Conservation (phyloP, 2,797 vertebrate genomes). For the Eulemur mongoz region DNA sequence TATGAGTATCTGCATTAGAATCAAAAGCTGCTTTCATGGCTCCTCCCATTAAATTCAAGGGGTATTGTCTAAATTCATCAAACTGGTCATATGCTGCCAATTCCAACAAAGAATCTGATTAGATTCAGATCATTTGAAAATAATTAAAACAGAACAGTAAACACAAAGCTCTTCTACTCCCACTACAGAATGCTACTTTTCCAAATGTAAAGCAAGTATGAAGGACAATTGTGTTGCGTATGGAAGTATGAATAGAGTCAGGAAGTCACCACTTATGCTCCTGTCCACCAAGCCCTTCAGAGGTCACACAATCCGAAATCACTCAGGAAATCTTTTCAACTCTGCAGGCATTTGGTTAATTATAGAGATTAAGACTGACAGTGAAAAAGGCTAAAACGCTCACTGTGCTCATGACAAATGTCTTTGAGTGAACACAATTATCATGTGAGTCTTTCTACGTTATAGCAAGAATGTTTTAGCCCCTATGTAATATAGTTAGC, state of each 20-base stretch:
- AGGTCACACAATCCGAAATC: constrained; percentile 59
- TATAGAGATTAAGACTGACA: not conserved
- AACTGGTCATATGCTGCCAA: constrained; percentile 18
- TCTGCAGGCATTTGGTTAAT: constrained; percentile 39
- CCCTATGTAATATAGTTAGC: not conserved
- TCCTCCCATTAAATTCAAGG: constrained; percentile 20
- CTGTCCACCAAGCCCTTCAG: constrained; percentile 26
- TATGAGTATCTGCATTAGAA: not conserved
- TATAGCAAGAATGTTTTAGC: not conserved
- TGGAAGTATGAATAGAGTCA: constrained; percentile 37
- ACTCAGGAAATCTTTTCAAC: constrained; percentile 58
- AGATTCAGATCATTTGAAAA: constrained; percentile 51
- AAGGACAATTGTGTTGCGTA: constrained; percentile 33
- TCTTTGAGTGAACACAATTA: not conserved
- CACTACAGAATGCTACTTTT: constrained; percentile 31
- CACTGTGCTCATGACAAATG: constrained; percentile 8
- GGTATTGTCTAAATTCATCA: not conserved
- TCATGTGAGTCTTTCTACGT: not conserved
- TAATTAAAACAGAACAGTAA: constrained; percentile 54
- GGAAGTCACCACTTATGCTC: constrained; percentile 34
- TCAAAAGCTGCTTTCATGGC: constrained; percentile 49
- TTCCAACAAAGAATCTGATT: constrained; percentile 56
- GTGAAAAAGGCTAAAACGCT: not conserved
- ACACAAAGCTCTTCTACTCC: constrained; percentile 26
- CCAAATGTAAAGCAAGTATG: constrained; percentile 22